Percentiles rank a stretch among this genome's conserved stretches.
phyloP scores from a whole-genome alignment of 2,797 vertebrate species.

The Synaphobranchus kaupii region DNA sequence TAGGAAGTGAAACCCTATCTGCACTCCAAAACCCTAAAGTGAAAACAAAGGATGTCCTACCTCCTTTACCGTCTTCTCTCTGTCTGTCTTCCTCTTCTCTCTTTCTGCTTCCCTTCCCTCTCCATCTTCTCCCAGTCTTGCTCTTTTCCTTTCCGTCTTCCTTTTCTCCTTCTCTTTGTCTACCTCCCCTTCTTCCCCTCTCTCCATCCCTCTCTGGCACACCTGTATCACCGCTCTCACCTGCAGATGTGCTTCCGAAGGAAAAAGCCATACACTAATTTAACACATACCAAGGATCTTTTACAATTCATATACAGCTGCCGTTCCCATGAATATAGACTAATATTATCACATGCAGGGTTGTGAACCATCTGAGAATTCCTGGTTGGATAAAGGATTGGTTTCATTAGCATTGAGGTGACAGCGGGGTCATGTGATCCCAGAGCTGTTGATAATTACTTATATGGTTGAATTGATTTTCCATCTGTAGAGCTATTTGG shows the following conservation, averaged over 20 bases:
- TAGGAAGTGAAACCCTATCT: background rate
- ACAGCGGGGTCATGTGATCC: background rate
- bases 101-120: background rate
- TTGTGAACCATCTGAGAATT: background rate
- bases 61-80: background rate
- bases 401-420: conserved; percentile 9
- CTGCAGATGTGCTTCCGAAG: background rate
- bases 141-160: background rate
- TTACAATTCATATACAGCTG: background rate
- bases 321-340: background rate
- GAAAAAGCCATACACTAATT: background rate
- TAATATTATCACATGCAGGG: background rate
- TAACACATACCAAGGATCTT: background rate
- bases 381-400: background rate
- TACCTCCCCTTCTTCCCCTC: conserved; percentile 21
- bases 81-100: too few relatives aligned
- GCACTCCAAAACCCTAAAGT: background rate
- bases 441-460: background rate
- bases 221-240: conserved; percentile 40
- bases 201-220: background rate
- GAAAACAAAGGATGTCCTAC: background rate
- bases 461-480: background rate
- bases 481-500: background rate
- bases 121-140: too few relatives aligned
- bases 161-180: background rate